phyloP scores from a whole-genome alignment of 2,888 invertebrate genomes.

The Ormyrus rosae region DNA sequence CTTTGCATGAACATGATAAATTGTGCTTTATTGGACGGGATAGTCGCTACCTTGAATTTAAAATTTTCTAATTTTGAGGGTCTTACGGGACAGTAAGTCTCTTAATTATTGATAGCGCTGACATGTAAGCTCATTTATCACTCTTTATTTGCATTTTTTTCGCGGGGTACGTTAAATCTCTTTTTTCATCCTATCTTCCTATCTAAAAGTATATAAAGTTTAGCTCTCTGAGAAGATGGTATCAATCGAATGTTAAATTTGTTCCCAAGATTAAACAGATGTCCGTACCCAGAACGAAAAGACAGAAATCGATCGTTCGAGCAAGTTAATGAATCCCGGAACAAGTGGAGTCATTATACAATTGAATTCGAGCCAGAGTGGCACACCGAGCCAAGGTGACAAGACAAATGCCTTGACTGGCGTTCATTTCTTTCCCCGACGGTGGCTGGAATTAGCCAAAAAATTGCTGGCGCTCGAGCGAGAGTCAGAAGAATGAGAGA shows the following conservation, averaged over 20 bases:
- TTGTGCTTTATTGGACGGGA: slow-evolving; percentile 30
- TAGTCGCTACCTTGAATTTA: slow-evolving; percentile 31
- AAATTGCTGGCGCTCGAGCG: slow-evolving; percentile 25
- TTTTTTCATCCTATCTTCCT: too few species aligned
- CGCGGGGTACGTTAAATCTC: too few species aligned
- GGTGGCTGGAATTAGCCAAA: slow-evolving; percentile 52
- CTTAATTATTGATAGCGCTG: too few species aligned
- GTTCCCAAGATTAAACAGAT: neutral
- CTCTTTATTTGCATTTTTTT: too few species aligned
- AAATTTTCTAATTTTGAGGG: slow-evolving; percentile 36
- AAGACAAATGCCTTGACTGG: slow-evolving; percentile 43
- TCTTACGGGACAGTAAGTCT: neutral
- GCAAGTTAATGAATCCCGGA: slow-evolving; percentile 33
- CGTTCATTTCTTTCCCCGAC: neutral
- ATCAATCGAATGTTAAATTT: neutral
- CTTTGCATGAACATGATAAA: slow-evolving; percentile 48
- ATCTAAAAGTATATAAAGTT: too few species aligned
- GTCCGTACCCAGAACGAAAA: slow-evolving; percentile 4
- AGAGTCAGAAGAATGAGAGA: slow-evolving; percentile 53
- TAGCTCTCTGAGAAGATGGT: too few species aligned
- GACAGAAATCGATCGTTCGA: slow-evolving; percentile 15
- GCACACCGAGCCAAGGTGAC: slow-evolving; percentile 21
- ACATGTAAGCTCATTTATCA: too few species aligned
- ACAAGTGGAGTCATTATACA: neutral
- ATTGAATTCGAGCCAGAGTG: slow-evolving; percentile 1